Base-by-base conservation (phyloP, 2,888 invertebrate genomes). In the Adelphocoris suturalis region DNA sequence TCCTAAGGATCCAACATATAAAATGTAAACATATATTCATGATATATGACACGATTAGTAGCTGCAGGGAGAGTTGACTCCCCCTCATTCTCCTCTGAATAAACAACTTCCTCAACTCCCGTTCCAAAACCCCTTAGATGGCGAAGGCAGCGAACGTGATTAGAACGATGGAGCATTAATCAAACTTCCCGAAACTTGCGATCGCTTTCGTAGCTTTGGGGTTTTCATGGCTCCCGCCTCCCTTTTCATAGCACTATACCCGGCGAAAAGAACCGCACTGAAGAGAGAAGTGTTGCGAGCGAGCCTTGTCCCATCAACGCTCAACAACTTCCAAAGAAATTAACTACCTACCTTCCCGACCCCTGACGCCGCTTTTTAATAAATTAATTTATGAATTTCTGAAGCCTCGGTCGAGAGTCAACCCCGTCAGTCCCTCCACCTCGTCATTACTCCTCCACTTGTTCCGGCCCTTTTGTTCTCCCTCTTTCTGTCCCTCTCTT, bases 341-440 rank as follows among this genome's bases (percentile, higher is more conserved):
- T 85, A 57, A 85, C 85, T 55, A 23, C 85, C 47, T 68, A 27
- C 19, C 68, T 68, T 68, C 23, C 68, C 68, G 68, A 12, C 68
- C 85, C 55, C 61, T 28, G 85, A 85, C 57, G 57, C 37, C 85
- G 55, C 85, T 55, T 61, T 61, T 85, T 78, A 37, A 37, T 78
- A 46, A 85, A 85, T 85, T 85, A 85, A 85, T 85, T 85, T 85
- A 85, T 57, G 85, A 85, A 85, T 85, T 85, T 85, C 85, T 85
- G 85, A 85, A 85, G 85, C 82, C 68, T 68, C 13, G 3, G 68
- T 68, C 68, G 37, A 37, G 37, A 37, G 37, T 37, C 37, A 37
- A 37, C 37, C 37, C 37, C 37, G 37, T 68, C 23, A 13, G 37
- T 68, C 68, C 12, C 68, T 68, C 68, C 68, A 68, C 68, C 68